These are phyloP conservation scores for Sarcophilus harrisii DNA, from an alignment of 2,797 vertebrate species.

Conservation along the genomic window DNA sequence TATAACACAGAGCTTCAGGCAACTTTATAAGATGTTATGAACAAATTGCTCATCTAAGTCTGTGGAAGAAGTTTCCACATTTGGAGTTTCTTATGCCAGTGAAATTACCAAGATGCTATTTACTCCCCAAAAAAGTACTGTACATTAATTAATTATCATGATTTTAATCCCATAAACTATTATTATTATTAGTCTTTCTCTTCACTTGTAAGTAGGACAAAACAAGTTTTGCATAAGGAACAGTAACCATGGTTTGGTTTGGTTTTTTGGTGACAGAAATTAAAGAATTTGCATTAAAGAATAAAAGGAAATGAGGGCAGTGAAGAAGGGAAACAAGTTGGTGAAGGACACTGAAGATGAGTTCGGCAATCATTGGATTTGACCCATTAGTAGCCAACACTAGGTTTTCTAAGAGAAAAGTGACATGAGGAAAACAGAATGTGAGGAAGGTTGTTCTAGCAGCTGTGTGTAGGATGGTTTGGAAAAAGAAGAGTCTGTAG, in stretches of 20 bases:
- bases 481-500: background rate
- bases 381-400: background rate
- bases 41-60: background rate
- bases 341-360: background rate
- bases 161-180: background rate
- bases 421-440: background rate
- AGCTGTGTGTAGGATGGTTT: background rate
- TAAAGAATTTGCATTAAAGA: conserved; percentile 8
- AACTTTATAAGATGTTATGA: background rate
- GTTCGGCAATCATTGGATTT: background rate
- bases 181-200: background rate
- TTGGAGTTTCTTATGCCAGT: background rate
- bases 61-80: background rate
- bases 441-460: background rate
- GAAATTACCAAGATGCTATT: background rate
- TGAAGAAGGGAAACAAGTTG: background rate
- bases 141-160: background rate
- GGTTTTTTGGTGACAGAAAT: background rate
- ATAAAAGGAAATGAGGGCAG: background rate
- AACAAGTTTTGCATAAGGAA: background rate
- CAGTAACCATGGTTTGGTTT: background rate
- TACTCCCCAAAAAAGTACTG: background rate
- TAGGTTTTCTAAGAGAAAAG: background rate
- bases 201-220: background rate
- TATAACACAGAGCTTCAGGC: background rate